phyloP scores from a whole-genome alignment of 2,113 vertebrate species.

The Cyphomyrus discorhynchus region DNA sequence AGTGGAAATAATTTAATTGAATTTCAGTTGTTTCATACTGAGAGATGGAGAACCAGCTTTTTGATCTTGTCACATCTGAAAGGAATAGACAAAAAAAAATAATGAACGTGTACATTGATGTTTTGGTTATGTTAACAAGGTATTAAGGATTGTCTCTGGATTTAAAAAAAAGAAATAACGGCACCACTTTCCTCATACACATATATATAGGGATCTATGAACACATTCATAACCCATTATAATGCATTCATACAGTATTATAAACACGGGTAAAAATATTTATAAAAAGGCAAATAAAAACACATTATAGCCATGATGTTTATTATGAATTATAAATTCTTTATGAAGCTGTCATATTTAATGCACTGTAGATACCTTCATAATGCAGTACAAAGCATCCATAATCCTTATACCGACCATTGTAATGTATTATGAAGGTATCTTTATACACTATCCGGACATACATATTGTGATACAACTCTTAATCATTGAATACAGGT shows the following conservation, averaged over 20 bases:
- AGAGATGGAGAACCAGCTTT: not conserved
- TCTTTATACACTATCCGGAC: not conserved
- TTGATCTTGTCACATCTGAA: not conserved
- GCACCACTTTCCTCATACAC: not conserved
- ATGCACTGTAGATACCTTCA: not conserved
- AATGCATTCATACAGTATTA: not conserved
- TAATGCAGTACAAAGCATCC: not conserved
- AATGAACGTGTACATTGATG: not conserved
- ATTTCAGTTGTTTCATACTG: constrained; percentile 5
- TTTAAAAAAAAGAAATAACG: constrained; percentile 40
- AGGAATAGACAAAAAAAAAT: not conserved
- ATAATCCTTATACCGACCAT: not conserved
- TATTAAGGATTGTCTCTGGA: constrained; percentile 30
- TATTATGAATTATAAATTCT: not conserved
- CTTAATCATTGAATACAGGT: not conserved
- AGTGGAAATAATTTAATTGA: constrained; percentile 15
- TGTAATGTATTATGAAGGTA: not conserved
- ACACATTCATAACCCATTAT: not conserved
- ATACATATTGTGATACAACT: not conserved
- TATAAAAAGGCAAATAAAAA: not conserved
- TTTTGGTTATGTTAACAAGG: constrained; percentile 41
- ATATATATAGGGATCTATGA: not conserved
- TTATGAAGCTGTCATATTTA: not conserved
- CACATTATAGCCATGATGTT: not conserved
- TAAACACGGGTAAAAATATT: not conserved